A percentile compares a stretch with the other conserved stretches of the same genome.
These are phyloP conservation scores for Alloplasta piceator DNA, from an alignment of 2,888 invertebrate genomes.

Conservation along the genomic window DNA sequence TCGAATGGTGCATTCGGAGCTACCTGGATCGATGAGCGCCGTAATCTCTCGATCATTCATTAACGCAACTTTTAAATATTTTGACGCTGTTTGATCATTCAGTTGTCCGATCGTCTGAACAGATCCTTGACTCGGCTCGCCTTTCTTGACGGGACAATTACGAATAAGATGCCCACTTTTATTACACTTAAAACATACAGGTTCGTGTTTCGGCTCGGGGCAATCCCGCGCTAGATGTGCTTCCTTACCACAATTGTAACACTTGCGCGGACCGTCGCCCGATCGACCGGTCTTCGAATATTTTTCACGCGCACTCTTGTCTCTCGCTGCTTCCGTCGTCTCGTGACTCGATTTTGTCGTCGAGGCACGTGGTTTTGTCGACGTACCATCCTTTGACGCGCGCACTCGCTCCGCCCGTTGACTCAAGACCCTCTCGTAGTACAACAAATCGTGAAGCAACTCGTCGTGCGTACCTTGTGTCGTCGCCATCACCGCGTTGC, in stretches of 20 bases:
- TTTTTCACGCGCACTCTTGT: too few relatives aligned
- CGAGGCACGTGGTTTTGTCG: background rate
- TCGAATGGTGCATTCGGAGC: conserved; percentile 34
- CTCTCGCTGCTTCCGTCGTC: too few relatives aligned
- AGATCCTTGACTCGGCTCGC: accelerated
- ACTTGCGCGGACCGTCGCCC: background rate
- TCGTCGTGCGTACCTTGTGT: background rate
- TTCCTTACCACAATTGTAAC: conserved; percentile 14
- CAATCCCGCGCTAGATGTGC: conserved; percentile 21
- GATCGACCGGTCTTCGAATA: too few relatives aligned
- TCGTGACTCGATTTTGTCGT: too few relatives aligned
- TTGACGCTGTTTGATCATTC: background rate
- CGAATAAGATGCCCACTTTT: conserved; percentile 19
- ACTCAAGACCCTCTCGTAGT: background rate
- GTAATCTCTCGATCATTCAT: conserved; percentile 8
- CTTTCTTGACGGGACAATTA: conserved; percentile 7
- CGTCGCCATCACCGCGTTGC: background rate
- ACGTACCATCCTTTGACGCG: too few relatives aligned
- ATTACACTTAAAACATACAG: background rate
- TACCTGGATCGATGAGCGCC: too few relatives aligned
- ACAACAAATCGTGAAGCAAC: background rate
- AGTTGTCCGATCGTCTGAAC: background rate
- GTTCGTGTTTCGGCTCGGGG: too few relatives aligned
- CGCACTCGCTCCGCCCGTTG: background rate
- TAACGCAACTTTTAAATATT: background rate